phyloP scores from a whole-genome alignment of 1,140 invertebrate species.

The Listronotus oregonensis region DNA sequence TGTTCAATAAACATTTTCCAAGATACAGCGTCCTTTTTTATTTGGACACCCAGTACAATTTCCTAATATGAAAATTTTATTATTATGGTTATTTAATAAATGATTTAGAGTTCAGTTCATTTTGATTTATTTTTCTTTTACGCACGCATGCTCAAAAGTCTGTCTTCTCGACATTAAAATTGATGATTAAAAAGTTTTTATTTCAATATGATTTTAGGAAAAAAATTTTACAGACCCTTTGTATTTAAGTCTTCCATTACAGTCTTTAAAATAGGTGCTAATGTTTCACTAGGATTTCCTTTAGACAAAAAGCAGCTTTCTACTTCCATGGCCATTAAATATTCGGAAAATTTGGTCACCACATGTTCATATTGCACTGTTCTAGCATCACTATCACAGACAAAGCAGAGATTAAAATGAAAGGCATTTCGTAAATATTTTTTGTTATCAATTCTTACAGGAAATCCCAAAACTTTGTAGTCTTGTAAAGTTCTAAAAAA shows the following conservation, averaged over 20 bases:
- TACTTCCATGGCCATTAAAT: constrained; percentile 83
- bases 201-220: not conserved
- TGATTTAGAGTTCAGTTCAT: too few relatives aligned
- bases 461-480: constrained; percentile 91
- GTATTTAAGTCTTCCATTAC: constrained; percentile 81
- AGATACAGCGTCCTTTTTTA: too few relatives aligned
- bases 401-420: constrained; percentile 95
- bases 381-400: constrained; percentile 84
- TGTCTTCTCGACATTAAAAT: too few relatives aligned
- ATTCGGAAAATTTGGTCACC: constrained; percentile 90
- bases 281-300: constrained; percentile 62
- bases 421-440: constrained; percentile 94
- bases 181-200: too few relatives aligned
- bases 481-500: constrained; percentile 59
- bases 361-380: constrained; percentile 92
- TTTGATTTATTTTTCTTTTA: too few relatives aligned
- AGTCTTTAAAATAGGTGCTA: constrained; percentile 76
- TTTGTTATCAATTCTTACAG: constrained; percentile 85
- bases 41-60: too few relatives aligned
- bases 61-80: too few relatives aligned
- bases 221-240: constrained; percentile 61
- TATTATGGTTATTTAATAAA: too few relatives aligned
- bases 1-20: too few relatives aligned
- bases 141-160: too few relatives aligned
- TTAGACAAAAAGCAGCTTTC: constrained; percentile 80